Evolutionary conservation across 2,888 invertebrate species (phyloP).

Genomic region (Mythimna vitellina): DNA sequence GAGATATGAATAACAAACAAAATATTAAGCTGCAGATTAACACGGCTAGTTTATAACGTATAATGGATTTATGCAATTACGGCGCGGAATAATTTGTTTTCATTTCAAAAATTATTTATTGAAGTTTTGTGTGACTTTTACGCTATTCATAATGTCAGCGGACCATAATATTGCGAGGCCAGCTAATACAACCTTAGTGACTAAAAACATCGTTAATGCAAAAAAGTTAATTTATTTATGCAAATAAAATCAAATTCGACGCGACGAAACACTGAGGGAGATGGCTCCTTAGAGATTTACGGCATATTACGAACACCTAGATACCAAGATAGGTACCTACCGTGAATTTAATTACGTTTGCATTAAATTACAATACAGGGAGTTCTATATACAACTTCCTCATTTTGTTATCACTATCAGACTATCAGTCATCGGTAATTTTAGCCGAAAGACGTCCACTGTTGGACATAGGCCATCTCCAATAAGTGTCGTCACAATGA

Average conservation of each 20-base stretch:
- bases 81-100: slow-evolving; percentile 10
- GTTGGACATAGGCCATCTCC: no score
- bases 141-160: slow-evolving; percentile 46
- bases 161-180: slow-evolving; percentile 46
- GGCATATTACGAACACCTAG: slow-evolving; percentile 60
- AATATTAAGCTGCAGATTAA: slow-evolving; percentile 69
- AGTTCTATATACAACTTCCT: slow-evolving; percentile 16
- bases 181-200: slow-evolving; percentile 53
- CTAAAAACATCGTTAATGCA: slow-evolving; percentile 62
- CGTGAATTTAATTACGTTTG: slow-evolving; percentile 55
- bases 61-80: slow-evolving; percentile 55
- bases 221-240: slow-evolving; percentile 68
- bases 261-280: slow-evolving; percentile 59
- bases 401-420: slow-evolving; percentile 16
- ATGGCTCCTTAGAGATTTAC: slow-evolving; percentile 63
- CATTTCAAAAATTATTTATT: slow-evolving; percentile 22
- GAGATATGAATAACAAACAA: slow-evolving; percentile 78
- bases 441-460: no score
- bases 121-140: slow-evolving; percentile 14
- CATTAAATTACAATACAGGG: slow-evolving; percentile 46
- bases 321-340: slow-evolving; percentile 50
- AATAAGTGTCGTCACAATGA: no score
- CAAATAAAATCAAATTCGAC: slow-evolving; percentile 66
- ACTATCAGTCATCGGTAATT: neutral
- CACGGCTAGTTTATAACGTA: slow-evolving; percentile 46